Evolutionary conservation across 2,797 vertebrate species (phyloP), one percentile per base, ranked within the genome.

Genomic region (Centroberyx gerrardi): DNA sequence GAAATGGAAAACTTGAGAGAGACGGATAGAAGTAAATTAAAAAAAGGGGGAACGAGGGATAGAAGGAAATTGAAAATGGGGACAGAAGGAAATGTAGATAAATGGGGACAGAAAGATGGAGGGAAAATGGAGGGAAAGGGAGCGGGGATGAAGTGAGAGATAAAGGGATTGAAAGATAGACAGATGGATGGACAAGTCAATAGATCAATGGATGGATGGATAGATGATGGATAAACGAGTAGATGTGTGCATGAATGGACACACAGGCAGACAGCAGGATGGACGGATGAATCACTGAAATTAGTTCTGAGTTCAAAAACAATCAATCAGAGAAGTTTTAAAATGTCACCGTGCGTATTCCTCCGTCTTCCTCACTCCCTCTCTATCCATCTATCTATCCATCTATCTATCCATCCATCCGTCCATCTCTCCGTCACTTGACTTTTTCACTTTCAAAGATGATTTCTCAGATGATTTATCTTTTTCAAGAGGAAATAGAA

Each of bases 101-200:
- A 72, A 75, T 18, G 14, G 38, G 55, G 64, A 61, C 3, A 33
- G 15, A 42, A 28, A 33, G 59, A 8, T 22, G 22, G 53, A 59
- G 33, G 17, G 36, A 55, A 10, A n/a, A 17, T 18, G 0, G 5
- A 12, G 28, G 7, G 48, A 62, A n/a, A 68, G 40, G 5, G 12
- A 33, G 14, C 8, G 14, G 12, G 8, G 46, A 74, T 22, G 42
- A 68, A 1, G 38, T 12, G 56, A 51, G 49, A 5, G 61, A 64
- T 44, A 4, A 52, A 66, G 63, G 18, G 63, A 70, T 80, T 0
- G 6, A 53, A 73, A 40, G 61, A 80, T 73, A 42, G 31, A 33
- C 6, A 49, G 62, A 72, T 65, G 48, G 63, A 73, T 29, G 63
- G 18, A 68, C 2, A n/a, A 46, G 52, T 69, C 72, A 66, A 44